These are phyloP conservation scores for Eucidaris tribuloides DNA, from an alignment of 35 echinoderm and acorn worm genomes.

Conservation along the genomic window DNA sequence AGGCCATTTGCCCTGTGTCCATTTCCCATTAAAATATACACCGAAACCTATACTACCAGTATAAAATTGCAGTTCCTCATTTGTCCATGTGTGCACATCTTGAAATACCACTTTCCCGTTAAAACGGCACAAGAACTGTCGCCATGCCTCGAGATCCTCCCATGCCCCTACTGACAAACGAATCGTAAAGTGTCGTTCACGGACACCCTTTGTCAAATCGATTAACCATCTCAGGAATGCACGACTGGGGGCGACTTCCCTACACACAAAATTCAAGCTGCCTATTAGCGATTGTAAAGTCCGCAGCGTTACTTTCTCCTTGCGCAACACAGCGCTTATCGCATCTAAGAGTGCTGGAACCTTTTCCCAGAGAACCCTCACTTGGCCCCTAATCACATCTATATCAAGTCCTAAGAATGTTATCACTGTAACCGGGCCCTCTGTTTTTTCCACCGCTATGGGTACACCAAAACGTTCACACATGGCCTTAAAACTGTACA, in stretches of 20 bases:
- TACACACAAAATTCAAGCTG: not conserved
- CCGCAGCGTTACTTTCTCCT: not conserved
- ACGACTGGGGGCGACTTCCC: not conserved
- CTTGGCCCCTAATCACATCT: not conserved
- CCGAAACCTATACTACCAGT: conserved; percentile 24
- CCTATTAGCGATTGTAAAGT: not conserved
- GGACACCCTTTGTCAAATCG: not conserved
- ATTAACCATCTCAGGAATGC: not conserved
- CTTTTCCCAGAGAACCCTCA: not conserved
- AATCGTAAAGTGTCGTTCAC: not conserved
- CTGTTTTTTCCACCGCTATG: conserved; percentile 19
- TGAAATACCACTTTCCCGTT: conserved; percentile 20
- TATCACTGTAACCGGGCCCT: not conserved
- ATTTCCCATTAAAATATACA: conserved; percentile 17
- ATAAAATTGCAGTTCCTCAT: not conserved
- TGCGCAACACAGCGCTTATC: not conserved
- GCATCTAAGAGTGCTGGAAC: not conserved
- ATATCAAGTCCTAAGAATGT: conserved; percentile 36
- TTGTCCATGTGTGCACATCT: not conserved
- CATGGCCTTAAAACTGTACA: not conserved
- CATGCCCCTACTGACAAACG: not conserved
- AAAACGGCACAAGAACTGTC: not conserved
- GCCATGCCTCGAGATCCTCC: not conserved
- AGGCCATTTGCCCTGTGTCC: conserved; percentile 19
- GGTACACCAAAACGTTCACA: not conserved